Base-by-base conservation (phyloP, 1,140 invertebrate genomes). In the Odontomachus brunneus region DNA sequence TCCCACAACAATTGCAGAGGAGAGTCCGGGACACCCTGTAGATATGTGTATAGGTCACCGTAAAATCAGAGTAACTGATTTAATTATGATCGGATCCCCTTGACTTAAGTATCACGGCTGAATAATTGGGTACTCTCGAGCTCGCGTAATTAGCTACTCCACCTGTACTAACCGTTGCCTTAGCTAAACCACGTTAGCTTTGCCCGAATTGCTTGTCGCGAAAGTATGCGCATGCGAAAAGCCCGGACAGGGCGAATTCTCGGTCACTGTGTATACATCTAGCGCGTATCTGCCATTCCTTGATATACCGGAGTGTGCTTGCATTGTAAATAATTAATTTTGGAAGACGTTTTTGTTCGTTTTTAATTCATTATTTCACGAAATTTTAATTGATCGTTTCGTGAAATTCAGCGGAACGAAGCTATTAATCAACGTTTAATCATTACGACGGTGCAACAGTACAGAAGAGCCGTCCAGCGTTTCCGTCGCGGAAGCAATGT, bases 11-110 rank as follows among this genome's bases (percentile, higher is more conserved):
- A n/a, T n/a, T n/a, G n/a, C n/a, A n/a, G n/a, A n/a, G n/a, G n/a
- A n/a, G n/a, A n/a, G n/a, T n/a, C n/a, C n/a, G n/a, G n/a, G n/a
- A n/a, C n/a, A n/a, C n/a, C n/a, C n/a, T 33, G 29, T 33, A 5
- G 2, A 5, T 33, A 5, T 5, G 29, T 57, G 55, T 26, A 49
- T 44, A 33, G 55, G 65, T 78, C 22, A 78, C 75, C 51, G 75
- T 78, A 78, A 69, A 78, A 69, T 69, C 22, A 19, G 17, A 69
- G 63, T 78, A 57, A 69, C 75, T 57, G 75, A 78, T 78, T 78
- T 69, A 69, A 78, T 78, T 78, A 78, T 69, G 51, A 78, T 19
- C 29, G 22, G 51, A 7, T n/a, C 17, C 49, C 7, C 33, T 78
- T 51, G 15, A 69, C 62, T 55, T 26, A 55, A 78, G 48, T 44